phyloP scores from a whole-genome alignment of 2,888 invertebrate genomes.

The Calephelis perditalis region DNA sequence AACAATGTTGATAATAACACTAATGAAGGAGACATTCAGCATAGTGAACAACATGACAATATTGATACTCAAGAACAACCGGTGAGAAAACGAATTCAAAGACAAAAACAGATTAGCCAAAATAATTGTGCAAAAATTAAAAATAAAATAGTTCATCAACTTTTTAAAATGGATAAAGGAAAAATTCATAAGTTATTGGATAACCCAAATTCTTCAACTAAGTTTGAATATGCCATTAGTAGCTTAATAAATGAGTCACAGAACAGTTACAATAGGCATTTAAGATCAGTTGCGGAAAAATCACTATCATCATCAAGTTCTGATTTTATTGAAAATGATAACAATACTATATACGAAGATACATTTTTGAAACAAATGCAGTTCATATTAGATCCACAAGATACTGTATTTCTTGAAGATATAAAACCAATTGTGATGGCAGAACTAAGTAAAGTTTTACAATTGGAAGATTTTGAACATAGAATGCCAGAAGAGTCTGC shows the following conservation, averaged over 20 bases:
- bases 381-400: constrained; percentile 77
- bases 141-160: constrained; percentile 67
- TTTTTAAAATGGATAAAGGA: constrained; percentile 72
- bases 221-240: constrained; percentile 71
- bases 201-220: constrained; percentile 68
- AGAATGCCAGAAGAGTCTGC: constrained; percentile 38
- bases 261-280: constrained; percentile 63
- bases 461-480: constrained; percentile 57
- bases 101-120: constrained; percentile 43
- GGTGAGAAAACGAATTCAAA: constrained; percentile 44
- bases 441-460: constrained; percentile 76
- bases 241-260: constrained; percentile 71
- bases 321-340: constrained; percentile 79
- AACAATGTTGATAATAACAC: constrained; percentile 33
- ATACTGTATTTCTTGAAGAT: constrained; percentile 74
- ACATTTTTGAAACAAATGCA: constrained; percentile 86
- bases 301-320: constrained; percentile 57
- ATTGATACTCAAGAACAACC: constrained; percentile 43
- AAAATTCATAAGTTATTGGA: constrained; percentile 70
- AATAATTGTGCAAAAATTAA: constrained; percentile 63
- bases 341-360: constrained; percentile 82
- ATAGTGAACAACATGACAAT: constrained; percentile 29
- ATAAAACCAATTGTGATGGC: constrained; percentile 79
- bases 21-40: constrained; percentile 36
- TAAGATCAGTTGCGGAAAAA: constrained; percentile 68